These are phyloP conservation scores for Rhamnusium bicolor DNA, from an alignment of 2,888 invertebrate species.

Conservation along the genomic window DNA sequence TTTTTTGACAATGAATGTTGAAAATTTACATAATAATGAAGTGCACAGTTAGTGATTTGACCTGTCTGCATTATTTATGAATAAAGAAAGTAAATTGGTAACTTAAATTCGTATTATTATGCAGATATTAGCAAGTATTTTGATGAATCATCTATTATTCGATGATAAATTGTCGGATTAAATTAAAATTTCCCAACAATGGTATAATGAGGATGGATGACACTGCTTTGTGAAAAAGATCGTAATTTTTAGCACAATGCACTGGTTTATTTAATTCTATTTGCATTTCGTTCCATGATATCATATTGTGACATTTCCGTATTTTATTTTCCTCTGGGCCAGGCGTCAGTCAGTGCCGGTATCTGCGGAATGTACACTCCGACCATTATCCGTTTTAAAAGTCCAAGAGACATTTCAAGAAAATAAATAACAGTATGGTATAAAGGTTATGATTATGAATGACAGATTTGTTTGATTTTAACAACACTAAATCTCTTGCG, in stretches of 20 bases:
- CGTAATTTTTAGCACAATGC: constrained; percentile 10
- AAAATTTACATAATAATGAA: constrained; percentile 1
- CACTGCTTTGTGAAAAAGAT: neutral
- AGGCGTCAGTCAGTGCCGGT: too few relatives aligned
- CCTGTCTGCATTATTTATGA: neutral
- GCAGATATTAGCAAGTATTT: neutral
- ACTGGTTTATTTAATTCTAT: neutral
- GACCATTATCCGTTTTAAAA: too few relatives aligned
- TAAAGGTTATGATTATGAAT: too few relatives aligned
- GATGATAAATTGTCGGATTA: neutral
- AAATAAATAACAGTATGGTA: too few relatives aligned
- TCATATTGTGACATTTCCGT: neutral
- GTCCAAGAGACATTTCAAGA: too few relatives aligned
- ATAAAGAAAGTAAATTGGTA: constrained; percentile 3
- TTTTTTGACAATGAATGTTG: neutral
- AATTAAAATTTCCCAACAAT: neutral
- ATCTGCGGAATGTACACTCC: neutral
- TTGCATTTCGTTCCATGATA: neutral
- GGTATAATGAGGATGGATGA: constrained; percentile 12
- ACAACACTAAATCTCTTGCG: too few relatives aligned
- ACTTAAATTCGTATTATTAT: neutral
- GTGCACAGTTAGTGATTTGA: neutral
- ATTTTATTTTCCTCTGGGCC: neutral
- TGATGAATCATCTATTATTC: constrained; percentile 9
- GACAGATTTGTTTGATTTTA: too few relatives aligned